Conservation (phyloP, 1,140 invertebrate species). For the Psix sp. region DNA sequence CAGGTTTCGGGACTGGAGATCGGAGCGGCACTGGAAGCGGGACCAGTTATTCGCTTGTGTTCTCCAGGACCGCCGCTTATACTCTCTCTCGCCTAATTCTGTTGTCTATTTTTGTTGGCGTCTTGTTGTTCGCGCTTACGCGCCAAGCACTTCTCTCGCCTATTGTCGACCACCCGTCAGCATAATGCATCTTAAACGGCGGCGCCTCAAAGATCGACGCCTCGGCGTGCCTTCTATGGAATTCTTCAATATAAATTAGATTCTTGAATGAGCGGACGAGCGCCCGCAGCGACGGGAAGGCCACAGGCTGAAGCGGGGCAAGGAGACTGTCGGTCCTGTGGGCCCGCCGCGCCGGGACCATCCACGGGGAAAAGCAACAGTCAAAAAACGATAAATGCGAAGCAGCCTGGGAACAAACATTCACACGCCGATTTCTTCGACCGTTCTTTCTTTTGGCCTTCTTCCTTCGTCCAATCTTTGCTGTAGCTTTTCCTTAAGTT, state of each 20-base stretch:
- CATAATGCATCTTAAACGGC: slow-evolving; percentile 77
- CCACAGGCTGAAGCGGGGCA: slow-evolving; percentile 10
- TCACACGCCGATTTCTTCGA: slow-evolving; percentile 29
- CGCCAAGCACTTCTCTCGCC: slow-evolving; percentile 58
- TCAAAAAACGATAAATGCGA: slow-evolving; percentile 52
- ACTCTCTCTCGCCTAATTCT: slow-evolving; percentile 47
- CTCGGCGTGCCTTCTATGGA: slow-evolving; percentile 68
- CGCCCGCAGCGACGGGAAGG: slow-evolving; percentile 22
- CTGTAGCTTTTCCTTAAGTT: neutral
- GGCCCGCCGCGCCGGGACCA: slow-evolving; percentile 7
- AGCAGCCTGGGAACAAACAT: slow-evolving; percentile 53
- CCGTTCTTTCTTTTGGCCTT: neutral
- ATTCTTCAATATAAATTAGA: slow-evolving; percentile 77
- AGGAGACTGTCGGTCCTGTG: slow-evolving; percentile 2
- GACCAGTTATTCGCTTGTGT: slow-evolving; percentile 34
- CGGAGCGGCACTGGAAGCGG: slow-evolving; percentile 12
- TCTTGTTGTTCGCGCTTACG: slow-evolving; percentile 49
- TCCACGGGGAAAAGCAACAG: slow-evolving; percentile 49
- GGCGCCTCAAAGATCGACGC: slow-evolving; percentile 77
- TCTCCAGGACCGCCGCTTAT: slow-evolving; percentile 6
- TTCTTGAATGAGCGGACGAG: slow-evolving; percentile 68
- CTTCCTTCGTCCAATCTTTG: neutral
- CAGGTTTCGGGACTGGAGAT: slow-evolving; percentile 43
- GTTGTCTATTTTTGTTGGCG: slow-evolving; percentile 56
- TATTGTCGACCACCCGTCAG: slow-evolving; percentile 72